phyloP scores from a whole-genome alignment of 1,140 invertebrate genomes.

The Papilio polyxenes region DNA sequence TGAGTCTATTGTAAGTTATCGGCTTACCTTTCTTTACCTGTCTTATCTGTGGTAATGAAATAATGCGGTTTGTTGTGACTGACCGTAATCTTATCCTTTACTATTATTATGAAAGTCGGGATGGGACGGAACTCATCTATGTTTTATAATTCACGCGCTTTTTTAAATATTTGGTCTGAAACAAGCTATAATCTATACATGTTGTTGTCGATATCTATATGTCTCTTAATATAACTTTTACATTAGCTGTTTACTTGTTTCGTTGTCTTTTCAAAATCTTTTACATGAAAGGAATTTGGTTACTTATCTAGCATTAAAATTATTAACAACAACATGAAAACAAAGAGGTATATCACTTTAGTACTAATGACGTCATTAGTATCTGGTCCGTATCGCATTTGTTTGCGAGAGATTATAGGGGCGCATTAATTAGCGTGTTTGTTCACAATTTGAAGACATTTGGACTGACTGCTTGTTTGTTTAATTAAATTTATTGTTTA shows the following conservation, averaged over 20 bases:
- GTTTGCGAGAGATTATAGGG: constrained; percentile 52
- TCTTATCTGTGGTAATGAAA: constrained; percentile 50
- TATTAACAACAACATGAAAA: not conserved
- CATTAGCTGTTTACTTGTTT: no score
- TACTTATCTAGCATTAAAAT: not conserved
- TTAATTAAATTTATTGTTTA: constrained; percentile 62
- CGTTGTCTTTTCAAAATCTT: no score
- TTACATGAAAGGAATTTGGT: no score
- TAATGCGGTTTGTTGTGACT: constrained; percentile 47
- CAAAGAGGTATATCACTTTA: not conserved
- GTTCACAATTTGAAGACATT: constrained; percentile 48
- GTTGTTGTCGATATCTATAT: no score
- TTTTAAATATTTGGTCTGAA: not conserved
- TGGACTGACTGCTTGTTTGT: constrained; percentile 51
- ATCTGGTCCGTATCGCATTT: constrained; percentile 42
- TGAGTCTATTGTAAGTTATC: constrained; percentile 47
- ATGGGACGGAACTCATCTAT: not conserved
- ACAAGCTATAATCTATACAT: no score
- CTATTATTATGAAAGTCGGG: constrained; percentile 36
- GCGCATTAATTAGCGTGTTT: constrained; percentile 59
- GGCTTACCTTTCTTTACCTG: constrained; percentile 51
- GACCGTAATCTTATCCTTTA: constrained; percentile 47
- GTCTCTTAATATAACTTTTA: no score
- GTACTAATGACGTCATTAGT: constrained; percentile 50
- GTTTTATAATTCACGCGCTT: constrained; percentile 3